phyloP scores from a whole-genome alignment of 2,888 invertebrate genomes.

The Epiblema foenella region DNA sequence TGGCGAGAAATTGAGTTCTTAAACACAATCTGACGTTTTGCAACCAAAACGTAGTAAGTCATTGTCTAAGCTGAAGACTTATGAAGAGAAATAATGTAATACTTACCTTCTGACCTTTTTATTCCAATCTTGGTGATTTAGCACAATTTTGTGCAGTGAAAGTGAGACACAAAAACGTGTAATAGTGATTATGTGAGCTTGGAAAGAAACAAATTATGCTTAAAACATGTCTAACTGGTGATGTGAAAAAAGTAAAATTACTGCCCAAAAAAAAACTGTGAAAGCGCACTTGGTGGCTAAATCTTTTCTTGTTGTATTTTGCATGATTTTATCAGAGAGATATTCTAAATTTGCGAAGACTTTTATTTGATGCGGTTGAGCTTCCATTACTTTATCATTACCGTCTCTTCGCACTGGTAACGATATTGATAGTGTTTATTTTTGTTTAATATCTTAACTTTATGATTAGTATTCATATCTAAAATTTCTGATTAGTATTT shows the following conservation, averaged over 20 bases:
- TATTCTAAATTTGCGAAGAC: neutral
- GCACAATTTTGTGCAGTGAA: conserved; percentile 27
- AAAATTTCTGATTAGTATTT: too few species aligned
- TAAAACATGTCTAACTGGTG: too few species aligned
- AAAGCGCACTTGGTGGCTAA: too few species aligned
- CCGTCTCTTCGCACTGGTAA: neutral
- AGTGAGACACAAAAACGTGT: conserved; percentile 1
- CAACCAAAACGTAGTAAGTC: conserved; percentile 1
- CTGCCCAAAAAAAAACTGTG: too few species aligned
- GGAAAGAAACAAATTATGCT: neutral
- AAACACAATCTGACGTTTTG: conserved; percentile 28
- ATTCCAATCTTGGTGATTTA: neutral
- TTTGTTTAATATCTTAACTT: neutral
- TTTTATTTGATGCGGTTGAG: conserved; percentile 1
- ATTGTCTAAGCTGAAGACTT: neutral
- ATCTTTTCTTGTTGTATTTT: too few species aligned
- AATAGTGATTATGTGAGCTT: conserved; percentile 4
- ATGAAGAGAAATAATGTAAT: neutral
- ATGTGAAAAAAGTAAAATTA: too few species aligned
- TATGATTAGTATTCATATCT: too few species aligned
- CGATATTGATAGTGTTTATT: conserved; percentile 3
- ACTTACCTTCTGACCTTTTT: neutral
- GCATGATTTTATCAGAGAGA: neutral
- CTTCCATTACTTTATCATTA: conserved; percentile 16
- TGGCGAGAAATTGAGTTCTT: conserved; percentile 30